Evolutionary conservation across 2,797 vertebrate species (phyloP).

Genomic region (Cottoperca gobio): DNA sequence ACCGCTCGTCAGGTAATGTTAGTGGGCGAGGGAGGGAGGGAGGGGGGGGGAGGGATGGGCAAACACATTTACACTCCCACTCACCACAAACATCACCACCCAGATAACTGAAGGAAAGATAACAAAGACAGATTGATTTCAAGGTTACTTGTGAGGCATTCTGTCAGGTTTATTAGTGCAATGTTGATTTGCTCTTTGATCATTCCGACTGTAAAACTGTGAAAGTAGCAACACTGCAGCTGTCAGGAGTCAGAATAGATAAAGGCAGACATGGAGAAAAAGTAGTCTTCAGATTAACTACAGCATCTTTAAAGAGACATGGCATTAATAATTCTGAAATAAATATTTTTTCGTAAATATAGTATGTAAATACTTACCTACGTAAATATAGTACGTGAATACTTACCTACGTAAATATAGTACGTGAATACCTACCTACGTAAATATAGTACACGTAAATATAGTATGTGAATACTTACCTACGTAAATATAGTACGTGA

Average conservation of each 20-base stretch:
- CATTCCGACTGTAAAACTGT: not conserved
- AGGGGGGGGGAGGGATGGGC: not conserved
- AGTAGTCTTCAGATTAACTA: too few relatives aligned
- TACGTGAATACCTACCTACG: too few relatives aligned
- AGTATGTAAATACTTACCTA: too few relatives aligned
- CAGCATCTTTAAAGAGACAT: too few relatives aligned
- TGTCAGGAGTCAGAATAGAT: not conserved
- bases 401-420: too few relatives aligned
- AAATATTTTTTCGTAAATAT: too few relatives aligned
- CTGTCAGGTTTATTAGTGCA: not conserved
- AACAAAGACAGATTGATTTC: slow-evolving; percentile 10
- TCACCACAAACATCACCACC: not conserved
- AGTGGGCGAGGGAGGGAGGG: not conserved
- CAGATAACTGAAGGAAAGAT: not conserved
- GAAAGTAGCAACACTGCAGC: not conserved
- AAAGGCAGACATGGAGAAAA: not conserved
- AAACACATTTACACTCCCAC: slow-evolving; percentile 1
- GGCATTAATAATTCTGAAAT: too few relatives aligned
- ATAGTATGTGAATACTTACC: too few relatives aligned
- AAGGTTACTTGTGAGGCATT: not conserved
- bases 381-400: too few relatives aligned
- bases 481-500: too few relatives aligned
- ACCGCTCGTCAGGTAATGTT: slow-evolving; percentile 93
- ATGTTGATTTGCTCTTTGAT: not conserved
- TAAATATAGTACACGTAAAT: too few relatives aligned